Evolutionary conservation across 2,797 vertebrate genomes (phyloP), one percentile per base, ranked within the genome.

Genomic region (Cyprinodon diabolis): DNA sequence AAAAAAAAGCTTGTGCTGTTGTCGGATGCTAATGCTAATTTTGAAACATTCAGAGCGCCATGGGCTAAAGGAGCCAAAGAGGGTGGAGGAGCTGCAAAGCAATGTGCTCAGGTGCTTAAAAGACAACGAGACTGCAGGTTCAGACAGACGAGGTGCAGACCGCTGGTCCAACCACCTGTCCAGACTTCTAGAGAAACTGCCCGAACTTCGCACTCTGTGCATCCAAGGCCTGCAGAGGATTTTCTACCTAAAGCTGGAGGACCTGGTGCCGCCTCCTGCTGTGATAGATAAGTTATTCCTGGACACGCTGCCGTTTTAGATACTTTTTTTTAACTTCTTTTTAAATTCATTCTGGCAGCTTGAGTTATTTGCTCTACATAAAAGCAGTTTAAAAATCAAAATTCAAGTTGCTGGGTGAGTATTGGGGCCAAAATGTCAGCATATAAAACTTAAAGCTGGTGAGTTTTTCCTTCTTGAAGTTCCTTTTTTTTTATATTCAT

Each of bases 241-340:
- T 91, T 99, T 99, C 95, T 99, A 99, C 90, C 91, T 99, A 94
- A 99, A 99, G 93, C 95, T 99, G 85, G 98, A 99, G 87, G 98
- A 99, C 69, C 94, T 99, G 95, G 98, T 99, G 90, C 96, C 98
- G 6, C 98, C 98, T 4, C 98, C 98, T 71, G 96, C 97, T 83
- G 95, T 97, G 85, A 98, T 99, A 73, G 98, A 99, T 93, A 98
- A 98, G 94, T 96, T 99, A 85, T 99, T 99, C 77, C 95, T 98
- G 77, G 98, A 99, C 94, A 99, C 98, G 72, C 90, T 99, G 91
- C 98, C 98, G 21, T 99, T 99, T 89, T 99, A 96, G 95, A 82
- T 68, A 71, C 49, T 1, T n/a, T 68, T 56, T 47, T 35, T 51
- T 45, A 48, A 67, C 54, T 52, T 45, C 19, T 62, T 63, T 66